Conservation (phyloP, 1,140 invertebrate genomes). For the Rhopalosiphum padi region DNA sequence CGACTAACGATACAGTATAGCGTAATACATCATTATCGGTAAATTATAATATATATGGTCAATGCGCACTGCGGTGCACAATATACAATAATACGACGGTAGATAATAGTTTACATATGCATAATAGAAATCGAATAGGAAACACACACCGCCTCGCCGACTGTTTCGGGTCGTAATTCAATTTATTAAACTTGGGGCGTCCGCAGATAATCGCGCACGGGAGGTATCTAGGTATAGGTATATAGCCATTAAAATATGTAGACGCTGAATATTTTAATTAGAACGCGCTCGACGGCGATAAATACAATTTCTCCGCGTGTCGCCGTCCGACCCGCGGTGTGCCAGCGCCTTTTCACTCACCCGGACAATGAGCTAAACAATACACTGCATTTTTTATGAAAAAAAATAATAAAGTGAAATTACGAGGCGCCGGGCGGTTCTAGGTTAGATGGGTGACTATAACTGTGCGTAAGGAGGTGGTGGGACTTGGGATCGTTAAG, state of each 20-base stretch:
- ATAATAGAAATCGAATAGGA: conserved; percentile 1
- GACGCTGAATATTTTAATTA: conserved; percentile 13
- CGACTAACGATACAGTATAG: neutral
- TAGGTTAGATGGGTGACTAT: neutral
- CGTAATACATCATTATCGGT: neutral
- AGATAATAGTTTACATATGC: neutral
- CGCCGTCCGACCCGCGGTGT: neutral
- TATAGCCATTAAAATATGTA: neutral
- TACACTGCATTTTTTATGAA: neutral
- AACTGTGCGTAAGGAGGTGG: neutral
- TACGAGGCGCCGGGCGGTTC: neutral
- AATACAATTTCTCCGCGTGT: neutral
- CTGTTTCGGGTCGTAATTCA: neutral
- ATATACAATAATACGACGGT: neutral
- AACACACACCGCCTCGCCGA: neutral
- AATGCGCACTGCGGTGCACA: neutral
- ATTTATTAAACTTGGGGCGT: conserved; percentile 16
- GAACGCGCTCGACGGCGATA: neutral
- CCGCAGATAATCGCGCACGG: neutral
- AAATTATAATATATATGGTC: neutral
- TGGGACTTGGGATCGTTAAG: neutral
- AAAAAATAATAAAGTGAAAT: neutral
- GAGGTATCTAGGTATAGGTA: neutral
- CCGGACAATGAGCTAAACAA: neutral
- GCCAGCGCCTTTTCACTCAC: neutral